phyloP scores from a whole-genome alignment of 2,113 vertebrate genomes.

The Heteronetta atricapilla region DNA sequence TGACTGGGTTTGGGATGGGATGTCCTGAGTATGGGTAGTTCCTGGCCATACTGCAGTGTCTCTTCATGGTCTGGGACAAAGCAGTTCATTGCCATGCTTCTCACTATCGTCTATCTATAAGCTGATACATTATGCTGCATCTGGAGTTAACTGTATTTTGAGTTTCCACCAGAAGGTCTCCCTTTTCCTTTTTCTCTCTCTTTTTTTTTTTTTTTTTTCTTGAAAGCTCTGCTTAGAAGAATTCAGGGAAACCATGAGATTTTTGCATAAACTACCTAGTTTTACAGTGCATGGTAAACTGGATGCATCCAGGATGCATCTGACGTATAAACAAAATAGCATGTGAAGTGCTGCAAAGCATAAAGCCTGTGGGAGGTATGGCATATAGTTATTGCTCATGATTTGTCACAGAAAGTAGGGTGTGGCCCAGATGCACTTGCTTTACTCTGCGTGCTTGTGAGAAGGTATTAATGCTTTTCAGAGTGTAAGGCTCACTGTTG shows the following conservation, averaged over 20 bases:
- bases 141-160: background rate
- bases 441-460: background rate
- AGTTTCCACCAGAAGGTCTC: background rate
- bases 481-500: background rate
- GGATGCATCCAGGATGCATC: background rate
- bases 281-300: background rate
- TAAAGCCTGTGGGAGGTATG: background rate
- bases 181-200: background rate
- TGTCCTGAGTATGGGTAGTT: background rate
- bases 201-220: background rate
- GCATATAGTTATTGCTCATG: background rate
- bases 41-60: background rate
- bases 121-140: background rate
- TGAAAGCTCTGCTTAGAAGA: background rate
- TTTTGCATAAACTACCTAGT: background rate
- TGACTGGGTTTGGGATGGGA: background rate
- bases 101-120: background rate
- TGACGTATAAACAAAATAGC: background rate
- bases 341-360: background rate
- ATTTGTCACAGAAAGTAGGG: background rate
- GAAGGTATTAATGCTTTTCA: background rate
- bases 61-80: background rate
- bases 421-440: background rate
- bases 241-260: background rate
- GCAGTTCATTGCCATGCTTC: background rate